Percentiles rank a stretch among this genome's conserved stretches.
Evolutionary conservation across 2,797 vertebrate species (phyloP).

Genomic region (Masticophis lateralis): DNA sequence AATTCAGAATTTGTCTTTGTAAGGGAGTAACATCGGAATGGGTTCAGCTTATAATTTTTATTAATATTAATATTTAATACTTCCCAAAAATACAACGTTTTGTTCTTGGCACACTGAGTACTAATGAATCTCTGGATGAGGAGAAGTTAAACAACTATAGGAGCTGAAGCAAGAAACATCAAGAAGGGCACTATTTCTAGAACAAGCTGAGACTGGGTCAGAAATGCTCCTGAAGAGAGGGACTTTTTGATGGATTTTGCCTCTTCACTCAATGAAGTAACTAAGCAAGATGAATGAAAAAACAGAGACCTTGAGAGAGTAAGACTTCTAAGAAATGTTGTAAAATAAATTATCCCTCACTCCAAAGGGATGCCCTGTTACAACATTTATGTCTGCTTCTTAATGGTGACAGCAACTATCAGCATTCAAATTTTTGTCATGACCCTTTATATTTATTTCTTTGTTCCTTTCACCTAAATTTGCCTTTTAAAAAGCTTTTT

Average conservation of each 20-base stretch:
- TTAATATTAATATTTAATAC: neutral
- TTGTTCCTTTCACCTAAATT: neutral
- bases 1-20: neutral
- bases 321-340: neutral
- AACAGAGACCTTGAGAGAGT: neutral
- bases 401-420: neutral
- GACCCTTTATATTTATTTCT: neutral
- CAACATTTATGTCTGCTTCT: neutral
- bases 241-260: neutral
- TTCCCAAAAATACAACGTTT: neutral
- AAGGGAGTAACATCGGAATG: neutral
- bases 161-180: neutral
- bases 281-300: neutral
- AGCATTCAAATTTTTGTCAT: neutral
- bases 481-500: neutral
- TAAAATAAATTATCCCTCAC: neutral
- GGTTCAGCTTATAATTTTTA: neutral
- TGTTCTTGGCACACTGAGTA: neutral
- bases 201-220: neutral
- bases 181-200: neutral
- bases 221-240: neutral
- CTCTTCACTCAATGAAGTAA: neutral
- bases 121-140: neutral
- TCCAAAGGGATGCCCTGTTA: neutral
- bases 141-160: neutral